Evolutionary conservation across 2,888 invertebrate species (phyloP), one percentile per base, ranked within the genome.

Genomic region (Eumerus sabulonum): DNA sequence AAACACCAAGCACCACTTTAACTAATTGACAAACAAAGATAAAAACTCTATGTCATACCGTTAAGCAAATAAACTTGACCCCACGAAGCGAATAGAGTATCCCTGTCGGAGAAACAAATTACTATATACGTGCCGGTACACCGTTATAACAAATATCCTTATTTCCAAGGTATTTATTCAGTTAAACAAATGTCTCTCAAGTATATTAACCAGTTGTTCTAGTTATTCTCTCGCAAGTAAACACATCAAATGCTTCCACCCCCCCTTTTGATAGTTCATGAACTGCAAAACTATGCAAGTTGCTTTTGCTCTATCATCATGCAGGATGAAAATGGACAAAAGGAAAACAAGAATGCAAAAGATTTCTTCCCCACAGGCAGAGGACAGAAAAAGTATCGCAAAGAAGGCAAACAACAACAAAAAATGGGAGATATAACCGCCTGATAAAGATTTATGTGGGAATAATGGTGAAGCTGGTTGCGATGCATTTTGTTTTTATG

Each of bases 381-480:
- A 27, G n/a, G n/a, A 38, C 17, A 47, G 12, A 40, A n/a, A 3
- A 40, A 7, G 40, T 11, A 40, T 40, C 12, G 40, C 5, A 40
- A 40, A 36, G n/a, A 36, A 14, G 16, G 27, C 2, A 27, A 44
- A 45, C 13, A 36, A 27, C 53, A 54, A 70, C 40, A 50, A 54
- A 50, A 54, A 54, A 38, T 54, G 40, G 19, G 50, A 17, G 38
- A 64, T 35, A 19, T 62, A 51, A 44, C 40, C 19, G 16, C 50
- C 50, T 62, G 66, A 77, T 72, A 67, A 62, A 67, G 77, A 77
- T 77, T 77, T 73, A 77, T 77, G 77, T 77, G 77, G 57, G 77
- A 77, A 77, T 44, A 36, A 68, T 67, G 73, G 51, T 68, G 57
- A 63, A 56, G 72, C 72, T 72, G 71, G 59, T 57, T 56, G 45